A percentile compares a stretch with the other conserved stretches of the same genome.
These are phyloP conservation scores for Onthophagus sagittarius DNA, from an alignment of 2,888 invertebrate species.

Conservation along the genomic window DNA sequence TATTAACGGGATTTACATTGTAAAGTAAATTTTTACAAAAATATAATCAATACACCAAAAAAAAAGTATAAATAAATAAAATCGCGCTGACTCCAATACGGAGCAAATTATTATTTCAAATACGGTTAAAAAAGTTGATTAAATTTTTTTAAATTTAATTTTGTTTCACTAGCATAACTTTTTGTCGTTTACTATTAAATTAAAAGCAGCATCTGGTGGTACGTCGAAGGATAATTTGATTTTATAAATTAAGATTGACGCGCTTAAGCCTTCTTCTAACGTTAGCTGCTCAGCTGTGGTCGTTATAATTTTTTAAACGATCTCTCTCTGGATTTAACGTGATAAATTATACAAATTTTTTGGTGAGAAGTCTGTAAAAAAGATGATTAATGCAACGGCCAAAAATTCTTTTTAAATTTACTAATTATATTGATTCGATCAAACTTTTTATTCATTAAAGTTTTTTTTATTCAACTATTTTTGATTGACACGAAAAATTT, in stretches of 20 bases:
- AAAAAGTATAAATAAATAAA: too few relatives aligned
- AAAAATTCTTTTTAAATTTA: too few relatives aligned
- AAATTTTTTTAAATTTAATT: not conserved
- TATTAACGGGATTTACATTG: not conserved
- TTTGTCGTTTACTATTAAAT: not conserved
- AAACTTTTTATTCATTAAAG: too few relatives aligned
- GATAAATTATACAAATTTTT: not conserved
- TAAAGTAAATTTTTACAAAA: not conserved
- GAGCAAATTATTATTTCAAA: not conserved
- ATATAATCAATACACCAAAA: too few relatives aligned
- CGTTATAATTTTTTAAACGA: not conserved
- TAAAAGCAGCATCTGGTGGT: not conserved
- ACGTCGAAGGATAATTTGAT: not conserved
- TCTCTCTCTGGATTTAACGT: not conserved
- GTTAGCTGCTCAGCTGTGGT: not conserved
- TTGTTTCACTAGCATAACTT: not conserved
- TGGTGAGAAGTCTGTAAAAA: not conserved
- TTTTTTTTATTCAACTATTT: too few relatives aligned
- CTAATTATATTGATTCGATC: too few relatives aligned
- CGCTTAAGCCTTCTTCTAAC: not conserved
- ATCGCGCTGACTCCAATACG: too few relatives aligned
- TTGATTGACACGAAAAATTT: not conserved
- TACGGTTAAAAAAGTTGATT: not conserved
- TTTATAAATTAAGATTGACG: not conserved
- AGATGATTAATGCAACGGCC: too few relatives aligned